Evolutionary conservation across 2,797 vertebrate genomes (phyloP).

Genomic region (Hafferia zeledoni): DNA sequence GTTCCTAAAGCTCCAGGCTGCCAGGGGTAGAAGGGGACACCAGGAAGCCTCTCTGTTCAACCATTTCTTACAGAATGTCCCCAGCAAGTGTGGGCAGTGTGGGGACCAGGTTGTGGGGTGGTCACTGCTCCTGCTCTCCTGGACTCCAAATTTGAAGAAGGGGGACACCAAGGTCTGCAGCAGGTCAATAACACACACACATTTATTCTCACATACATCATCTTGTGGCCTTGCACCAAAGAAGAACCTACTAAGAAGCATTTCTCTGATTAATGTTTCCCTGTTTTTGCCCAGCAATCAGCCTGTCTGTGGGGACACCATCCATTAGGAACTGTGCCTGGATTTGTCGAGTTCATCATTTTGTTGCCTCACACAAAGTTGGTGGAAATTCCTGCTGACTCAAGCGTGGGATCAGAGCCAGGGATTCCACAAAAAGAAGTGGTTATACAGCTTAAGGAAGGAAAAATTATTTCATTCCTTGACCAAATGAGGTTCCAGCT

Average conservation of each 20-base stretch:
- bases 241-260: not conserved
- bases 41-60: not conserved
- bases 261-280: conserved; percentile 33
- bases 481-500: not conserved
- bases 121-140: not conserved
- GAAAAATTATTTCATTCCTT: not conserved
- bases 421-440: not conserved
- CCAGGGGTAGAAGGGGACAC: not conserved
- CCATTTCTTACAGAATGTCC: not conserved
- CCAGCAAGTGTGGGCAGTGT: not conserved
- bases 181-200: not conserved
- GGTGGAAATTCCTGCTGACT: conserved; percentile 27
- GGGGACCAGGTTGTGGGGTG: not conserved
- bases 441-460: not conserved
- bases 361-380: conserved; percentile 19
- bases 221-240: not conserved
- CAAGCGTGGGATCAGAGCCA: not conserved
- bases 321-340: not conserved
- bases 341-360: not conserved
- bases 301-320: conserved; percentile 5
- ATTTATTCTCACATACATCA: not conserved
- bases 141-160: not conserved
- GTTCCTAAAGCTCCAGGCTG: not conserved
- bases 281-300: conserved; percentile 29
- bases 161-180: not conserved